Percentiles rank a stretch among this genome's conserved stretches.
Conservation (phyloP, 1,140 invertebrate species). For the Tribolium madens region DNA sequence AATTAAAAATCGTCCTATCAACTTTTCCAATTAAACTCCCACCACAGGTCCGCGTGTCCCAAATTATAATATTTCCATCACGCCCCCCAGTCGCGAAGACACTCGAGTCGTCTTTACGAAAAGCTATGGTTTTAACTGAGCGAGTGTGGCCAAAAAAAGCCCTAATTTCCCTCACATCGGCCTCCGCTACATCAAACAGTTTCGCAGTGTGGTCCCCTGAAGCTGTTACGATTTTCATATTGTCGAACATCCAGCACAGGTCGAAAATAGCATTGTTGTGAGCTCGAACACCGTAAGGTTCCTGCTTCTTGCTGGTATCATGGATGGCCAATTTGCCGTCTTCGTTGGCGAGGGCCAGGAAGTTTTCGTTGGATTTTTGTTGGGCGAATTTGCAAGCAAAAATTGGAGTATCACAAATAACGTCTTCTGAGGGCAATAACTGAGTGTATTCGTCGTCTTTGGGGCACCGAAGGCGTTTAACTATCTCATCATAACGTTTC, state of each 20-base stretch:
- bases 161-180: slow-evolving; percentile 70
- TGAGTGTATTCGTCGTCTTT: slow-evolving; percentile 70
- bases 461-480: slow-evolving; percentile 67
- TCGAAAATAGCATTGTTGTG: slow-evolving; percentile 93
- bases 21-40: slow-evolving; percentile 55
- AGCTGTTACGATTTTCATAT: slow-evolving; percentile 82
- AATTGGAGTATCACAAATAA: slow-evolving; percentile 66
- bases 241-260: slow-evolving; percentile 82
- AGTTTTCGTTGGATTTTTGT: slow-evolving; percentile 68
- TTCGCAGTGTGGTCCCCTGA: slow-evolving; percentile 86
- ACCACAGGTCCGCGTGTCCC: slow-evolving; percentile 78
- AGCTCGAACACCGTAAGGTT: slow-evolving; percentile 71
- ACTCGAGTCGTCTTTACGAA: slow-evolving; percentile 74
- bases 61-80: slow-evolving; percentile 86
- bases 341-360: slow-evolving; percentile 86
- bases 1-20: slow-evolving; percentile 63
- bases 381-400: slow-evolving; percentile 76
- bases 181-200: slow-evolving; percentile 76
- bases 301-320: slow-evolving; percentile 63
- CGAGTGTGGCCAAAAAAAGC: slow-evolving; percentile 80
- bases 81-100: slow-evolving; percentile 88
- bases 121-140: slow-evolving; percentile 84
- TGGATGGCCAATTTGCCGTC: slow-evolving; percentile 81
- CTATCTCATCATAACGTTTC: slow-evolving; percentile 67
- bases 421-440: slow-evolving; percentile 65